Percentiles rank a stretch among this genome's conserved stretches.
phyloP scores from a whole-genome alignment of 1,140 invertebrate species.

The Cheumatopsyche charites region DNA sequence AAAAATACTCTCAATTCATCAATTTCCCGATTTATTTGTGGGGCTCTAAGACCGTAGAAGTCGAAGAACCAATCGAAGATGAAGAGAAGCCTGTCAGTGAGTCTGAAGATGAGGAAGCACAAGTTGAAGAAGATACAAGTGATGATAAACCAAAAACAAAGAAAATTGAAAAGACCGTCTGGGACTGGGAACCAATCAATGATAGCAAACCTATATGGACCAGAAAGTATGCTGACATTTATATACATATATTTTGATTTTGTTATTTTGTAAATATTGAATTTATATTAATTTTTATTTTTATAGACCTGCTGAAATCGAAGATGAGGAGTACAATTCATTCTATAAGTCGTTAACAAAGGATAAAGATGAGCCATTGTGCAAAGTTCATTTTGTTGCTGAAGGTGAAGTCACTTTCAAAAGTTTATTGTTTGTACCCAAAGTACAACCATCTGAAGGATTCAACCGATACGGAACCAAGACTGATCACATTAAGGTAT shows the following conservation, averaged over 20 bases:
- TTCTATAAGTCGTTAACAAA: conserved; percentile 96
- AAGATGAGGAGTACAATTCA: conserved; percentile 87
- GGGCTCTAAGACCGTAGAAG: conserved; percentile 89
- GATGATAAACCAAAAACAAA: conserved; percentile 90
- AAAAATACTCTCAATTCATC: conserved; percentile 99
- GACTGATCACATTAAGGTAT: conserved; percentile 90
- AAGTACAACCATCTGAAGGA: conserved; percentile 85
- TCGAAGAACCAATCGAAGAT: conserved; percentile 75
- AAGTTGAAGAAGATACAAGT: conserved; percentile 72
- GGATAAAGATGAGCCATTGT: conserved; percentile 84
- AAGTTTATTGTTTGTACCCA: conserved; percentile 91
- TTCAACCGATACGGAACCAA: conserved; percentile 96
- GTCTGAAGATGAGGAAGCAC: conserved; percentile 67
- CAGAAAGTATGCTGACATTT: conserved; percentile 64
- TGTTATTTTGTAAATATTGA: conserved; percentile 26
- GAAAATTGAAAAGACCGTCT: conserved; percentile 94
- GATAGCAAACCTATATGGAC: conserved; percentile 98
- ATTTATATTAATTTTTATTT: conserved; percentile 52
- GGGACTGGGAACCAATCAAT: conserved; percentile 98
- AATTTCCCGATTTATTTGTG: conserved; percentile 99
- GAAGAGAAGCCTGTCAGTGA: conserved; percentile 60
- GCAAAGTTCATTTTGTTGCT: conserved; percentile 94
- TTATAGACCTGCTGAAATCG: conserved; percentile 73
- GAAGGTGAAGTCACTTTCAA: conserved; percentile 99
- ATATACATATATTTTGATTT: conserved; percentile 14